phyloP scores from a whole-genome alignment of 2,797 vertebrate genomes.

The Galaxias olidus region DNA sequence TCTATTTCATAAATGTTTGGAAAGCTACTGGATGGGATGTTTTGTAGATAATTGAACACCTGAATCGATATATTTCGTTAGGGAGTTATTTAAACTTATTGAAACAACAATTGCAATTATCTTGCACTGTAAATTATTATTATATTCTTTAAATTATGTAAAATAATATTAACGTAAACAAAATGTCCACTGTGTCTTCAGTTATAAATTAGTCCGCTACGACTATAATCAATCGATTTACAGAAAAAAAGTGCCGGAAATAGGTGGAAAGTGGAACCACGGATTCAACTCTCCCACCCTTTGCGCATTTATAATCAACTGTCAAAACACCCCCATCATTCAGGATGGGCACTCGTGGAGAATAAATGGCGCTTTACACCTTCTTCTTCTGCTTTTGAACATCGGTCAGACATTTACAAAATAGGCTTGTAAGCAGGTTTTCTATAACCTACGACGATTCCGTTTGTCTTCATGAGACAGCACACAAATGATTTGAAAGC shows the following conservation, averaged over 20 bases:
- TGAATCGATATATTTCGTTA: too few relatives aligned
- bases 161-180: too few relatives aligned
- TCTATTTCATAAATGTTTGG: too few relatives aligned
- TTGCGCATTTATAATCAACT: conserved; percentile 74
- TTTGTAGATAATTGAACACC: too few relatives aligned
- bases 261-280: conserved; percentile 38
- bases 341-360: conserved; percentile 79
- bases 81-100: too few relatives aligned
- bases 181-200: too few relatives aligned
- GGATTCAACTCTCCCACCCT: conserved; percentile 74
- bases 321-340: conserved; percentile 84
- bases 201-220: too few relatives aligned
- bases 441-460: conserved; percentile 71
- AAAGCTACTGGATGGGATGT: too few relatives aligned
- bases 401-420: conserved; percentile 83
- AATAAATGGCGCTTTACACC: conserved; percentile 72
- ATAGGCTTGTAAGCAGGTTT: conserved; percentile 79
- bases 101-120: too few relatives aligned
- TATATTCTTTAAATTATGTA: too few relatives aligned
- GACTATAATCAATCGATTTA: background rate
- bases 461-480: conserved; percentile 75
- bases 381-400: conserved; percentile 75
- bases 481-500: conserved; percentile 80
- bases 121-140: too few relatives aligned
- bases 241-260: conserved; percentile 31